phyloP scores from a whole-genome alignment of 2,797 vertebrate species.

The Dryobates pubescens region DNA sequence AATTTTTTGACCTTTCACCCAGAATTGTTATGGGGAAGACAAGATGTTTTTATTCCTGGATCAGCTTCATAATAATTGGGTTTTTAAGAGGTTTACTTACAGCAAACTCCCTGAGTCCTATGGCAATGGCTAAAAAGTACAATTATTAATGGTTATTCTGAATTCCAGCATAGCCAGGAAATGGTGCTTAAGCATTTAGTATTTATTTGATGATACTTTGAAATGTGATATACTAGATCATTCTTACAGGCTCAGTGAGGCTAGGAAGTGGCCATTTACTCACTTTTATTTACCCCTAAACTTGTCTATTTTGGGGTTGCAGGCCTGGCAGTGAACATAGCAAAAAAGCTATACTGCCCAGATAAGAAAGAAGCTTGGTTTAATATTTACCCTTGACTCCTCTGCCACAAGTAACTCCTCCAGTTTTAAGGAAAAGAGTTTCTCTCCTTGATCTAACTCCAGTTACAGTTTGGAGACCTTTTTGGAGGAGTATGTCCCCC shows the following conservation, averaged over 20 bases:
- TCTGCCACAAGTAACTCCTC: not conserved
- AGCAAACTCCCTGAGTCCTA: not conserved
- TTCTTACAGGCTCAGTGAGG: not conserved
- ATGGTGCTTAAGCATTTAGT: not conserved
- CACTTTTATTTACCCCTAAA: slow-evolving; percentile 53
- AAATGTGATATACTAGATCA: not conserved
- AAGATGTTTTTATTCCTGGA: not conserved
- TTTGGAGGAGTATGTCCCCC: not conserved
- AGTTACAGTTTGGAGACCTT: not conserved
- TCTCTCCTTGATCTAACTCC: not conserved
- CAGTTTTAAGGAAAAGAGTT: not conserved
- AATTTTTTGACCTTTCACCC: not conserved
- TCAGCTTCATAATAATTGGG: not conserved
- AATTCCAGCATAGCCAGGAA: not conserved
- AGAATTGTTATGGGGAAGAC: not conserved
- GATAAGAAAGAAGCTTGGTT: not conserved
- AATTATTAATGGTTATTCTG: not conserved
- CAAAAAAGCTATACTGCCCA: not conserved
- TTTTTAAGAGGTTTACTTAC: not conserved
- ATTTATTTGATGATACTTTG: not conserved
- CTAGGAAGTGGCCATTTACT: slow-evolving; percentile 5
- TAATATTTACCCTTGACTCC: not conserved
- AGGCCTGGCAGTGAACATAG: not conserved
- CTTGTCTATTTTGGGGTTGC: not conserved
- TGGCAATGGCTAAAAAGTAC: not conserved